phyloP scores from a whole-genome alignment of 2,797 vertebrate genomes.

The Phalloptychus januarius region DNA sequence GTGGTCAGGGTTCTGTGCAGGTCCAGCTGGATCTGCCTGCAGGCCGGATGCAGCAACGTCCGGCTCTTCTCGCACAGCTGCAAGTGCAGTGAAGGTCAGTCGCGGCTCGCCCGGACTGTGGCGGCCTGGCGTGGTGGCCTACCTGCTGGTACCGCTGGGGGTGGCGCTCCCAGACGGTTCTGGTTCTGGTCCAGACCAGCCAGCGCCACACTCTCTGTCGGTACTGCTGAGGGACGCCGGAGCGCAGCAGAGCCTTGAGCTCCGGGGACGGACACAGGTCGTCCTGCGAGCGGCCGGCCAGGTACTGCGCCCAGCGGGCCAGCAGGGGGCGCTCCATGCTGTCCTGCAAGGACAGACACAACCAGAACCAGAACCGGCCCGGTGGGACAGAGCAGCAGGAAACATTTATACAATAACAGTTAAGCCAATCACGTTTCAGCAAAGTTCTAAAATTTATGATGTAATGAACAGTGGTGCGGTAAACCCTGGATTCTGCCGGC shows the following conservation, averaged over 20 bases:
- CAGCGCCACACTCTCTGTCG: constrained; percentile 88
- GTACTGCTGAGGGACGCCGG: constrained; percentile 85
- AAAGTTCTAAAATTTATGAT: neutral
- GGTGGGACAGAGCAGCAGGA: neutral
- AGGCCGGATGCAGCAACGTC: constrained; percentile 81
- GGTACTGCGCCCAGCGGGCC: constrained; percentile 85
- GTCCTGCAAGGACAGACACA: constrained; percentile 64
- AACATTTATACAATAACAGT: neutral
- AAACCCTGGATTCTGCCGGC: neutral
- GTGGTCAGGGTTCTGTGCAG: constrained; percentile 91
- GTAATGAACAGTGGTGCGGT: neutral
- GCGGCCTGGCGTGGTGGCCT: neutral
- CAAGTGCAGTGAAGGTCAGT: constrained; percentile 23
- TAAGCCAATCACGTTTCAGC: neutral
- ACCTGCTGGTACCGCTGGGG: constrained; percentile 81
- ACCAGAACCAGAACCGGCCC: neutral
- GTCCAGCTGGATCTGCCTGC: constrained; percentile 94
- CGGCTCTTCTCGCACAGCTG: constrained; percentile 83
- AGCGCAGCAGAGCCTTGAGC: constrained; percentile 86
- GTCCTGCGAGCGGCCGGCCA: constrained; percentile 73
- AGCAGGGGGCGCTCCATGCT: constrained; percentile 78
- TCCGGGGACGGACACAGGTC: constrained; percentile 80
- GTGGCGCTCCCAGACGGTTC: constrained; percentile 58
- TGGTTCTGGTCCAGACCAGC: constrained; percentile 80
- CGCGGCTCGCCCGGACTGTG: neutral